Evolutionary conservation across 2,113 vertebrate genomes (phyloP).

Genomic region (Microcebus jonahi): DNA sequence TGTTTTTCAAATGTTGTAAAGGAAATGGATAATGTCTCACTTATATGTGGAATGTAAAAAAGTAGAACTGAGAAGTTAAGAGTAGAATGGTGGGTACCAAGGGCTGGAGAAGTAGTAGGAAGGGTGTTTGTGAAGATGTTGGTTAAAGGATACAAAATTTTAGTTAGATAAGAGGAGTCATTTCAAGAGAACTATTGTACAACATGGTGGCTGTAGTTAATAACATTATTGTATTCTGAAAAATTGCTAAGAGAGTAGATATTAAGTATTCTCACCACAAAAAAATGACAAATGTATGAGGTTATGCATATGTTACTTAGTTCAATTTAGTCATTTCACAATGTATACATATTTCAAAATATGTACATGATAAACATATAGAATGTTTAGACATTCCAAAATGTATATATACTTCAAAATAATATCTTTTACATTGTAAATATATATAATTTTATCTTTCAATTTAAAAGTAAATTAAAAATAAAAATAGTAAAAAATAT

Average conservation of each 20-base stretch:
- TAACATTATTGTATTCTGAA: background rate
- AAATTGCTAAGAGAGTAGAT: background rate
- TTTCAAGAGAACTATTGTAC: background rate
- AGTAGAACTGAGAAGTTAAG: background rate
- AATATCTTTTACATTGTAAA: too few species aligned
- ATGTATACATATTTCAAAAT: background rate
- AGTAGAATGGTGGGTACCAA: background rate
- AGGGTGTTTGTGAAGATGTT: background rate
- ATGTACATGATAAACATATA: background rate
- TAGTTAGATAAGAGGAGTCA: background rate
- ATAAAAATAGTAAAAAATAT: background rate
- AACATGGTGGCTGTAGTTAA: background rate
- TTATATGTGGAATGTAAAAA: background rate
- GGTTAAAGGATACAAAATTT: background rate
- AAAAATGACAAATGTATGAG: background rate
- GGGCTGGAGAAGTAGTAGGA: rapidly evolving
- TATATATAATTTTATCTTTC: too few species aligned
- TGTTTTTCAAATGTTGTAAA: background rate
- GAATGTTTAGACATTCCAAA: too few species aligned
- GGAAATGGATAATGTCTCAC: background rate
- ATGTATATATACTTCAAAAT: too few species aligned
- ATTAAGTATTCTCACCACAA: background rate
- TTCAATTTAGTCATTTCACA: background rate
- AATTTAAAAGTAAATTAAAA: too few species aligned
- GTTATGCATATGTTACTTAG: background rate